Evolutionary conservation across 1,140 invertebrate genomes (phyloP).

Genomic region (Achatina immaculata): DNA sequence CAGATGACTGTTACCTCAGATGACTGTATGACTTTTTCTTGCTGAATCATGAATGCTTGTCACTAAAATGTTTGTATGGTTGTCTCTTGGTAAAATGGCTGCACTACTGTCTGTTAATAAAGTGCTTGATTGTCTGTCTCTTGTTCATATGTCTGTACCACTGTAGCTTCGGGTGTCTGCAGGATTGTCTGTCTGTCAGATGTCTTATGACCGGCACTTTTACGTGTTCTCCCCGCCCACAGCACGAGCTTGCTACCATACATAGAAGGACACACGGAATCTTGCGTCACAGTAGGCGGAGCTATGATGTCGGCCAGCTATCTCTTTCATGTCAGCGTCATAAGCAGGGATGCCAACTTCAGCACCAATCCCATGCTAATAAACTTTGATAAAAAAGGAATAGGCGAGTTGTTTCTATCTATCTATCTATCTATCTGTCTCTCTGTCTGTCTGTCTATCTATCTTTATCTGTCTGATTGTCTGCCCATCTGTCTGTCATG

Average conservation of each 20-base stretch:
- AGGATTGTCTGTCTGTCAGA: no score
- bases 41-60: not conserved
- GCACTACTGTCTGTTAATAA: not conserved
- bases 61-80: not conserved
- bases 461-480: not conserved
- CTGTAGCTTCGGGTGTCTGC: not conserved
- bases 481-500: not conserved
- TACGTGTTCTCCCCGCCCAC: no score
- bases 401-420: no score
- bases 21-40: not conserved
- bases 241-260: not conserved
- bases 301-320: not conserved
- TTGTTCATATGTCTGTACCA: not conserved
- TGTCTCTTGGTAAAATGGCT: not conserved
- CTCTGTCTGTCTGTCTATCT: not conserved
- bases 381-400: constrained; percentile 14
- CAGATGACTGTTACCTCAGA: not conserved
- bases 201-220: no score
- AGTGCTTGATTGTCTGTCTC: constrained; percentile 5
- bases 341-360: not conserved
- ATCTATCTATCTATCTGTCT: not conserved
- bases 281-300: not conserved
- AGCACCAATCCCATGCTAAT: not conserved
- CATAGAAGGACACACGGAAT: not conserved
- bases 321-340: not conserved